Evolutionary conservation across 35 echinoderm and acorn worm genomes (phyloP), one percentile per base, ranked within the genome.

Genomic region (Patiria miniata): DNA sequence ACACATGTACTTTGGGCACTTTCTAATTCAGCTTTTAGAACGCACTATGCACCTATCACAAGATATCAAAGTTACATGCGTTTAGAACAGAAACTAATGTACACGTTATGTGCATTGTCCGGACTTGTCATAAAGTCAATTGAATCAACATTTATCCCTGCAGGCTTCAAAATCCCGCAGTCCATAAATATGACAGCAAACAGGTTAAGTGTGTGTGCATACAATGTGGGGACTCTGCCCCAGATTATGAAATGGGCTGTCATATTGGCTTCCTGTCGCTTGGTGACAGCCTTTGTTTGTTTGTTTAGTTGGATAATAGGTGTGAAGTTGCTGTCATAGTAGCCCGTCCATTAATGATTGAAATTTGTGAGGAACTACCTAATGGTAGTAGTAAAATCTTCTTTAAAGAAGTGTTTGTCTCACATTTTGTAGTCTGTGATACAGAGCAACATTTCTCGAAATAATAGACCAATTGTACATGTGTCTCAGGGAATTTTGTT

Each of bases 181-280:
- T 26, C 34, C 12, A 12, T 23, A 73, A 73, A 73, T 36, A 73
- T 73, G 19, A 73, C 21, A 73, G 65, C n/a, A 73, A 73, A 73
- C 65, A 73, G 23, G 42, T 28, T 32, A 73, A 26, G 12, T 36
- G 26, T 73, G 42, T 73, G 26, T 73, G 65, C 65, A 73, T 34
- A 73, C 65, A 73, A 10, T 73, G 23, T 73, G 65, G 42, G 65
- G 34, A 16, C 65, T 7, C 65, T 73, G 65, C 65, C 14, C n/a
- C 57, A 14, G 34, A 73, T 28, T 73, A 34, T 23, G 21, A 32
- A 73, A 73, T 73, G 21, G 65, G 19, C 14, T 73, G 30, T 73
- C 8, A 10, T 26, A 73, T 73, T 73, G 65, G 65, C 65, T 73
- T 73, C 65, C 34, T 8, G 65, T 73, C 34, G 65, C 65, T 73